Evolutionary conservation across 2,888 invertebrate species (phyloP), one percentile per base, ranked within the genome.

Genomic region (Meiosimyza platycephala): DNA sequence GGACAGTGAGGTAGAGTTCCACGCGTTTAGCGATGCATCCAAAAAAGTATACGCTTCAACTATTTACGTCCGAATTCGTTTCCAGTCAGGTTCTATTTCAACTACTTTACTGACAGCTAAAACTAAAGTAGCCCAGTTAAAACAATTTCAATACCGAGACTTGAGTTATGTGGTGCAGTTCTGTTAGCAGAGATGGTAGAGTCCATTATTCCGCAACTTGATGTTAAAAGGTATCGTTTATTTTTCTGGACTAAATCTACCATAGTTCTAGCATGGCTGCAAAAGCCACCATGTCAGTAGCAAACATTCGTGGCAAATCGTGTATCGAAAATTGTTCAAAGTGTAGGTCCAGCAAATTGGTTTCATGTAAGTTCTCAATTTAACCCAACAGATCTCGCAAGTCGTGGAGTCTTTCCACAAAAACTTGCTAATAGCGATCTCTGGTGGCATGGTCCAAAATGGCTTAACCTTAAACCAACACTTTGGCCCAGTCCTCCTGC

Each of bases 221-320:
- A 22, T 2, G 22, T 22, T 22, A 22, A 22, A 22, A 22, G 22
- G 22, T 22, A 22, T 22, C 22, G 22, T 22, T 22, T 22, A 2
- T 22, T 22, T 22, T 22, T 22, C 22, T 22, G 22, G 22, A 22
- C 22, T 22, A 2, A 22, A 1, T 22, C 22, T 2, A 68, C 69
- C 5, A 48, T 70, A 22, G 28, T 73, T 2, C 33, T 73, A 18
- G 52, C 65, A 57, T 73, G 33, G 28, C 52, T 52, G 9, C 59
- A 70, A 6, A 52, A 48, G 12, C 57, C 57, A 16, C 69, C n/a
- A 22, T 28, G 47, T 40, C 55, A n/a, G 1, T 70, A 33, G 55
- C 69, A 64, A 60, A 64, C 64, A 1, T 71, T 71, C 22, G n/a
- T 64, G 3, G 73, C 51, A 0, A 69, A 73, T 50, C 50, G 71